Base-by-base conservation (phyloP, 2,113 vertebrate species). In the Nesoenas mayeri region DNA sequence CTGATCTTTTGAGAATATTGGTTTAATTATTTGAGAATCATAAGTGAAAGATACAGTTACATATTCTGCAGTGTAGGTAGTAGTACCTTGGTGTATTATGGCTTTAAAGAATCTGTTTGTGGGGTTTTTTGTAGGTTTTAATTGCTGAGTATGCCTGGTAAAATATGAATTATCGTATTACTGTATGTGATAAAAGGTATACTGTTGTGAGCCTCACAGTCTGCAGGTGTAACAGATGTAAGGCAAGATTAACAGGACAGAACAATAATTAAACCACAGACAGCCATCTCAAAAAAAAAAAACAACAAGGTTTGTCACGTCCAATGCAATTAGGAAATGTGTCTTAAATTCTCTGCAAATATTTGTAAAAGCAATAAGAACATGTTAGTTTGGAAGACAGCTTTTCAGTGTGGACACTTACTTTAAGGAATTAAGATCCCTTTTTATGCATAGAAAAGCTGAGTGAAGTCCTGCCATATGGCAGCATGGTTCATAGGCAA, bases 141-240 rank as follows among this genome's bases (percentile, higher is more conserved):
- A 97, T 98, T 97, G 89, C 96, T 94, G 85, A 91, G 62, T 91
- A 36, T 89, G 70, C 95, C 95, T 98, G 95, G 81, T 97, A 96
- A 98, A 97, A 96, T 98, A 96, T 96, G 94, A 97, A 97, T 98
- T 97, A 97, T 79, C 96, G 79, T 97, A 95, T 98, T 97, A 95
- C 95, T 67, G 82, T 92, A 79, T 96, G 82, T 96, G 96, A 97
- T 97, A 97, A 97, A 97, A 97, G 95, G 36, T 96, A 82, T 90
- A 79, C 71, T 66, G 16, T 96, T 96, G 88, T 90, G 92, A 97
- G 83, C 88, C 93, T 96, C 32, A 10, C 88, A 88, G 32, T 91
- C 94, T 98, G 94, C 96, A 98, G 98, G 96, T 98, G 90, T 97
- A 96, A 96, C 93, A 94, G 96, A 97, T 97, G 95, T 96, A 97